Conservation (phyloP, 2,113 vertebrate genomes). For the Turnix velox region DNA sequence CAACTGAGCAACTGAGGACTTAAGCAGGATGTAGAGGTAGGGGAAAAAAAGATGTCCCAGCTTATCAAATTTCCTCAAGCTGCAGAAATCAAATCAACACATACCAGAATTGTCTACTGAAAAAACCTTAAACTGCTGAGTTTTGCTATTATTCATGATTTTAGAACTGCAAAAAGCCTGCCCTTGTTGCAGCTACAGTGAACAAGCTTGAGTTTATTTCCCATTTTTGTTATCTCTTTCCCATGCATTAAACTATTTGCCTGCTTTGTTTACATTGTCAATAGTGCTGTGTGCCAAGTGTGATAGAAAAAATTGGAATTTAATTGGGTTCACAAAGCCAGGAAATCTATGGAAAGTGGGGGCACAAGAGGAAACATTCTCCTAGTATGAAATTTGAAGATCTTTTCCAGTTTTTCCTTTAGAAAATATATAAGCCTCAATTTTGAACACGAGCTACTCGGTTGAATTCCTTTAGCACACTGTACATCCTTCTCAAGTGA, state of each 20-base stretch:
- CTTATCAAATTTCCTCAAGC: background rate
- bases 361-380: background rate
- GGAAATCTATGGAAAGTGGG: background rate
- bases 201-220: background rate
- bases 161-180: background rate
- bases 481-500: background rate
- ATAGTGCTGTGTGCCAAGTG: background rate
- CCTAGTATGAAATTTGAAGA: background rate
- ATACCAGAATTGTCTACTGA: background rate
- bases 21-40: background rate
- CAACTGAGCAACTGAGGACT: background rate
- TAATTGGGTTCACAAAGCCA: conserved; percentile 3
- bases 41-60: background rate
- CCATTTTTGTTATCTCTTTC: background rate
- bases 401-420: background rate
- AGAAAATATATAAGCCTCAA: background rate
- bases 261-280: conserved; percentile 16
- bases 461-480: background rate
- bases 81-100: background rate
- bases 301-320: background rate
- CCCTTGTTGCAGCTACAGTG: background rate
- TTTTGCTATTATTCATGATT: background rate
- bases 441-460: background rate
- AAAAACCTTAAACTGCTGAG: background rate
- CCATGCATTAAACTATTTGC: background rate